phyloP scores from a whole-genome alignment of 2,888 invertebrate species.

The Eurytoma californica region DNA sequence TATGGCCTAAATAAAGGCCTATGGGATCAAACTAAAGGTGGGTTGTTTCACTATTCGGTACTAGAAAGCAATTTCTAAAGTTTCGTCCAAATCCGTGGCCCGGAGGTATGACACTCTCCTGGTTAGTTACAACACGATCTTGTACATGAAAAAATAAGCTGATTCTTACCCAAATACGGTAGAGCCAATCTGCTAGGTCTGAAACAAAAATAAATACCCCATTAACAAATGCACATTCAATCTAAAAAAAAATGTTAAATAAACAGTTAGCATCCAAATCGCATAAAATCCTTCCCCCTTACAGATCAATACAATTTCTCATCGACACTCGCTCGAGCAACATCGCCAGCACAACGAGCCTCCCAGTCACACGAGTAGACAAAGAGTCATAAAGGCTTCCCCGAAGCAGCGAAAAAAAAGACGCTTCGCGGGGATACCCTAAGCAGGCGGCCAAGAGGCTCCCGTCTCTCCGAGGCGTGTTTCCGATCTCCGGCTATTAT shows the following conservation, averaged over 20 bases:
- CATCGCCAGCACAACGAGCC: not conserved
- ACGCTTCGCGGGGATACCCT: not conserved
- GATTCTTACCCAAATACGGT: slow-evolving; percentile 15
- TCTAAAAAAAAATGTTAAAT: not conserved
- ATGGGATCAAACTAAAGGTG: no score
- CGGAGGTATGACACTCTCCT: no score
- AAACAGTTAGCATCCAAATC: not conserved
- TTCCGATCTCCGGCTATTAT: not conserved
- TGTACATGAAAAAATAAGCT: no score
- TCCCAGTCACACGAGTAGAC: not conserved
- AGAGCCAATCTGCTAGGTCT: slow-evolving; percentile 14
- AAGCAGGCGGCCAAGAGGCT: not conserved
- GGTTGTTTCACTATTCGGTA: no score
- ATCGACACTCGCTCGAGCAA: no score
- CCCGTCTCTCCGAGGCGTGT: not conserved
- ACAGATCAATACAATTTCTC: no score
- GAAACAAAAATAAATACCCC: slow-evolving; percentile 13
- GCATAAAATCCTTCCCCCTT: not conserved
- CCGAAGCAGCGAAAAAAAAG: not conserved
- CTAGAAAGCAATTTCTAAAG: no score
- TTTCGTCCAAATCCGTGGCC: no score
- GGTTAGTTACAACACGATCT: no score
- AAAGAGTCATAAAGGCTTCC: not conserved
- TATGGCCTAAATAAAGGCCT: no score
- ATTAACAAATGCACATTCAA: not conserved